Evolutionary conservation across 2,797 vertebrate genomes (phyloP).

Genomic region (Champsocephalus esox): DNA sequence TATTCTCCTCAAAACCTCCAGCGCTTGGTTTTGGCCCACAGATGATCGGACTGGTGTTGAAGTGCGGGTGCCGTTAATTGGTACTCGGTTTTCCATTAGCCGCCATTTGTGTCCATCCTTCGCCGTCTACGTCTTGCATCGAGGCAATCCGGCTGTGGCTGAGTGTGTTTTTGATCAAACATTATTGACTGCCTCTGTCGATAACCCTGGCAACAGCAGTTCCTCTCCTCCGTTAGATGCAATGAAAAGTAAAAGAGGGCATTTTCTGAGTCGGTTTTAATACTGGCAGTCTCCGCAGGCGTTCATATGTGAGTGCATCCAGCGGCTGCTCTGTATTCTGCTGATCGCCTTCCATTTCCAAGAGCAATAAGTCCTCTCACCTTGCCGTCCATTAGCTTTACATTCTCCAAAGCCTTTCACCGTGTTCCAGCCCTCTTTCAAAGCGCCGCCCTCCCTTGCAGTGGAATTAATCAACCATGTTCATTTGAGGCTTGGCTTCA

Average conservation of each 20-base stretch:
- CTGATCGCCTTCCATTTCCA: conserved; percentile 54
- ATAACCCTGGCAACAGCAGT: conserved; percentile 86
- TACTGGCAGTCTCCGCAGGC: conserved; percentile 27
- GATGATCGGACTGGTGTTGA: conserved; percentile 58
- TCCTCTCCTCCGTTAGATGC: conserved; percentile 67
- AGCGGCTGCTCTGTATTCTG: conserved; percentile 60
- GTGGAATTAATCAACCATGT: conserved; percentile 71
- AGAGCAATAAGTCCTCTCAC: conserved; percentile 52
- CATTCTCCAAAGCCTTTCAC: not conserved
- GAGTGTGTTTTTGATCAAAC: conserved; percentile 86
- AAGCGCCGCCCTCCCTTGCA: conserved; percentile 36
- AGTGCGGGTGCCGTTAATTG: conserved; percentile 69
- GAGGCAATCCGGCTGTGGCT: conserved; percentile 69
- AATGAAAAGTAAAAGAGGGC: conserved; percentile 10
- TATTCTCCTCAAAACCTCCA: conserved; percentile 65
- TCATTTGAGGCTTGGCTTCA: conserved; percentile 74
- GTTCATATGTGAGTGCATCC: conserved; percentile 43
- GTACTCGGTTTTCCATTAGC: conserved; percentile 65
- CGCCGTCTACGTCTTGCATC: conserved; percentile 56
- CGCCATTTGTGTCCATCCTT: conserved; percentile 67
- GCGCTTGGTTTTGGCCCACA: conserved; percentile 42
- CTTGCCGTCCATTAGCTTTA: conserved; percentile 39
- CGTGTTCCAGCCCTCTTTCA: conserved; percentile 6
- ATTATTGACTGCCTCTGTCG: conserved; percentile 83
- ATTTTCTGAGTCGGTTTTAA: conserved; percentile 53